A percentile compares a stretch with the other conserved stretches of the same genome.
Evolutionary conservation across 2,888 invertebrate species (phyloP).

Genomic region (Molorchus minor): DNA sequence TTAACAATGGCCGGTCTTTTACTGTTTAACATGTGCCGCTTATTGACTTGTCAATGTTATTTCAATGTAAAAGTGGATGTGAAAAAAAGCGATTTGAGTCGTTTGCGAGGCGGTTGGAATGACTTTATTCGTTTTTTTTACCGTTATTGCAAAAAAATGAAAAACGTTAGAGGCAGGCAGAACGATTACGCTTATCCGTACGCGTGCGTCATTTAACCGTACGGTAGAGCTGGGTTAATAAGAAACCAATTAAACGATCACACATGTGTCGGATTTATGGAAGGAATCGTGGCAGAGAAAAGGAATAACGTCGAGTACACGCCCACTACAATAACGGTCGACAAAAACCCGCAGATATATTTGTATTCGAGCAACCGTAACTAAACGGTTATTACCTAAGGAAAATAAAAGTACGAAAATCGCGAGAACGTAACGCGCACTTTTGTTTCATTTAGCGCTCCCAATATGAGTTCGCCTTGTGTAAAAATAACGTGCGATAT

Average conservation of each 20-base stretch:
- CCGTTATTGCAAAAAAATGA: too few relatives aligned
- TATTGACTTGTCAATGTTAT: background rate
- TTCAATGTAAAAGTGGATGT: too few relatives aligned
- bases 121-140: too few relatives aligned
- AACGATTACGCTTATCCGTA: background rate
- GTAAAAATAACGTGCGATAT: too few relatives aligned
- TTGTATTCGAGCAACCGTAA: conserved; percentile 39
- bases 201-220: background rate
- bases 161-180: too few relatives aligned
- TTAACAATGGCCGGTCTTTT: conserved; percentile 2
- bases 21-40: background rate
- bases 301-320: conserved; percentile 9
- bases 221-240: conserved; percentile 32
- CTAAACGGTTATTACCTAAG: conserved; percentile 15
- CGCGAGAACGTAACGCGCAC: background rate
- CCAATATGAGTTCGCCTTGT: too few relatives aligned
- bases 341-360: conserved; percentile 44
- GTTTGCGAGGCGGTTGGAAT: too few relatives aligned
- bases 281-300: conserved; percentile 33
- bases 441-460: background rate
- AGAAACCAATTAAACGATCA: conserved; percentile 41
- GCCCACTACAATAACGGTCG: conserved; percentile 35
- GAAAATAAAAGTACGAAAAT: conserved; percentile 15
- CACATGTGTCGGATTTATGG: conserved; percentile 37
- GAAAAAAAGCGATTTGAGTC: too few relatives aligned